These are phyloP conservation scores for Nesogale talazaci DNA, from an alignment of 2,113 vertebrate genomes.

Conservation along the genomic window DNA sequence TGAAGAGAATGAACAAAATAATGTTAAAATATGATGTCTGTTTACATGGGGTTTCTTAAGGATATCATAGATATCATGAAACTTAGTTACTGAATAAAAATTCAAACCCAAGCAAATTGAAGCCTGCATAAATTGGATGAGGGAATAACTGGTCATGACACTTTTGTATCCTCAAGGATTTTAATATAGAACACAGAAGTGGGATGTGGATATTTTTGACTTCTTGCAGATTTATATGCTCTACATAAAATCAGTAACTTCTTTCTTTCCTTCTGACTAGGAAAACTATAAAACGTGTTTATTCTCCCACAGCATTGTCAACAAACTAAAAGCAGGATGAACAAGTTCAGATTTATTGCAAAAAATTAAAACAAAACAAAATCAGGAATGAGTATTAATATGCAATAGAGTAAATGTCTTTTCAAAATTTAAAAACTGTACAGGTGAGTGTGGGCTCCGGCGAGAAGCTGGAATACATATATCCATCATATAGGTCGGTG, in stretches of 20 bases:
- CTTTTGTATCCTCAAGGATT: background rate
- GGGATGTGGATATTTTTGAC: background rate
- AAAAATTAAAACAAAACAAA: constrained; percentile 30
- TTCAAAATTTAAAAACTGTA: no score
- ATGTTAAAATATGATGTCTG: background rate
- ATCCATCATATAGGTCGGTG: background rate
- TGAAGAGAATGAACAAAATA: constrained; percentile 13
- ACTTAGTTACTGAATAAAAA: background rate
- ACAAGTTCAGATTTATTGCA: background rate
- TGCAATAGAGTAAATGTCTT: no score
- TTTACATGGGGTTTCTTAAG: background rate
- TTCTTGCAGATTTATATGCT: background rate
- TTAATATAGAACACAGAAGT: background rate
- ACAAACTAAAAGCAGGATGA: background rate
- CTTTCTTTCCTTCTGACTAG: background rate
- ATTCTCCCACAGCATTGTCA: background rate
- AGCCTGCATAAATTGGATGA: background rate
- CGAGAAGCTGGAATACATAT: background rate
- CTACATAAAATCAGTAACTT: background rate
- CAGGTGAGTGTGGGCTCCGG: no score
- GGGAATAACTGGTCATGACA: background rate
- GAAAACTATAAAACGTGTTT: background rate
- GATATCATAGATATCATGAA: background rate
- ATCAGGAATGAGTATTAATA: background rate
- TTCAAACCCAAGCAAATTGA: constrained; percentile 7